Conservation (phyloP, 2,797 vertebrate species). For the Schizothorax lantsangensis region DNA sequence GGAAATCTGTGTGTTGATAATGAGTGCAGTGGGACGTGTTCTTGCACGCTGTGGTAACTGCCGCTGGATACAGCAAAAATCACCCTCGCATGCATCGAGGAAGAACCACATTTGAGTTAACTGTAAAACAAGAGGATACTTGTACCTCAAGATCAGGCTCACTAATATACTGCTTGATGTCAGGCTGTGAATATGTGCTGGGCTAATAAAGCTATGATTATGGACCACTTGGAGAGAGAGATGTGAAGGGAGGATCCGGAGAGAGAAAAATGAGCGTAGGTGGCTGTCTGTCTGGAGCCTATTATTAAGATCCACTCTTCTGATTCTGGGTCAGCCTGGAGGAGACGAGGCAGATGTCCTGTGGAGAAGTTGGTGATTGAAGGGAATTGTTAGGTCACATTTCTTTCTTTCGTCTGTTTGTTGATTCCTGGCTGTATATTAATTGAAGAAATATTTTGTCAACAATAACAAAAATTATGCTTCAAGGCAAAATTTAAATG, state of each 20-base stretch:
- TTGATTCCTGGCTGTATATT: not conserved
- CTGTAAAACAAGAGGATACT: slow-evolving; percentile 72
- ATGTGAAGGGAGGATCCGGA: slow-evolving; percentile 52
- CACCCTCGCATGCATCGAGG: slow-evolving; percentile 31
- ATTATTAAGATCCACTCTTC: slow-evolving; percentile 51
- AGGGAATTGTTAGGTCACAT: not conserved
- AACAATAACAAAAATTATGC: not conserved
- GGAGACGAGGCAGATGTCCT: slow-evolving; percentile 35
- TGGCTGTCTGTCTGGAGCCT: slow-evolving; percentile 30
- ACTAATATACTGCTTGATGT: slow-evolving; percentile 66
- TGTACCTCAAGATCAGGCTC: slow-evolving; percentile 69
- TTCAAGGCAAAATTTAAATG: not conserved
- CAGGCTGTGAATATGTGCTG: slow-evolving; percentile 67
- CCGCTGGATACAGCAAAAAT: slow-evolving; percentile 66
- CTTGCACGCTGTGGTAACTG: slow-evolving; percentile 77
- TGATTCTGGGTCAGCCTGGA: slow-evolving; percentile 31
- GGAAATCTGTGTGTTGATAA: slow-evolving; percentile 57
- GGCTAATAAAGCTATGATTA: slow-evolving; percentile 71
- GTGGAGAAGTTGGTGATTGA: slow-evolving; percentile 3
- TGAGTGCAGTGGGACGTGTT: slow-evolving; percentile 66
- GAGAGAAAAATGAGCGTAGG: slow-evolving; percentile 34
- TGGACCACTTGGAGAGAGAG: slow-evolving; percentile 46
- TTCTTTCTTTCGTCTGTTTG: not conserved
- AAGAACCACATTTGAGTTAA: slow-evolving; percentile 62
- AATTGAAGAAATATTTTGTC: not conserved